Evolutionary conservation across 2,113 vertebrate species (phyloP).

Genomic region (Anoura caudifer): DNA sequence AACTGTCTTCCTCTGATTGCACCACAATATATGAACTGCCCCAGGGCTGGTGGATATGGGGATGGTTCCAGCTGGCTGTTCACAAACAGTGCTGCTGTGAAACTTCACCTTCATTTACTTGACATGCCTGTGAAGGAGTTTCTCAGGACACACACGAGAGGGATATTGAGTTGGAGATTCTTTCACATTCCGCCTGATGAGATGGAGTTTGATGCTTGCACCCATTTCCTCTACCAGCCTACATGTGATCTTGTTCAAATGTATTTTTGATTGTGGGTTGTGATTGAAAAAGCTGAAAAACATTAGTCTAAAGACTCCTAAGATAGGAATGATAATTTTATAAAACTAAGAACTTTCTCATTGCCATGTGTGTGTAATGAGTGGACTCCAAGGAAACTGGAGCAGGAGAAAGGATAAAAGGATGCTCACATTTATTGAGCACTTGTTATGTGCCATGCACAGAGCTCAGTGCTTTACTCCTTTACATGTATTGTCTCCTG

Average conservation of each 20-base stretch:
- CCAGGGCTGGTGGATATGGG: accelerated
- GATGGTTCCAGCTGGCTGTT: not conserved
- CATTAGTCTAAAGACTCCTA: not conserved
- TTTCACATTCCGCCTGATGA: not conserved
- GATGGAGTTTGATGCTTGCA: not conserved
- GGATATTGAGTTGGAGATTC: not conserved
- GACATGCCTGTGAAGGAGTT: not conserved
- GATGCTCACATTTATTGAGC: not conserved
- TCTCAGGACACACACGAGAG: not conserved
- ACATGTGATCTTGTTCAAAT: not conserved
- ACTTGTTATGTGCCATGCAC: not conserved
- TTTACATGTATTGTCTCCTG: not conserved
- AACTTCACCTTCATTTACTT: not conserved
- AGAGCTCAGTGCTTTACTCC: not conserved
- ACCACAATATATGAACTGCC: accelerated
- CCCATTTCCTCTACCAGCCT: not conserved
- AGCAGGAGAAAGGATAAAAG: not conserved
- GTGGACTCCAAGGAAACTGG: not conserved
- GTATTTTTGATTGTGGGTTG: not conserved
- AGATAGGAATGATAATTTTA: not conserved
- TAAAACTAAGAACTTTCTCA: not conserved
- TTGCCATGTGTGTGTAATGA: not conserved
- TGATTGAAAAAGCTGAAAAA: not conserved
- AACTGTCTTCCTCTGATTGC: not conserved
- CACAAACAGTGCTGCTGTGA: not conserved